These are phyloP conservation scores for Acleris laterana DNA, from an alignment of 2,888 invertebrate species.

Conservation along the genomic window DNA sequence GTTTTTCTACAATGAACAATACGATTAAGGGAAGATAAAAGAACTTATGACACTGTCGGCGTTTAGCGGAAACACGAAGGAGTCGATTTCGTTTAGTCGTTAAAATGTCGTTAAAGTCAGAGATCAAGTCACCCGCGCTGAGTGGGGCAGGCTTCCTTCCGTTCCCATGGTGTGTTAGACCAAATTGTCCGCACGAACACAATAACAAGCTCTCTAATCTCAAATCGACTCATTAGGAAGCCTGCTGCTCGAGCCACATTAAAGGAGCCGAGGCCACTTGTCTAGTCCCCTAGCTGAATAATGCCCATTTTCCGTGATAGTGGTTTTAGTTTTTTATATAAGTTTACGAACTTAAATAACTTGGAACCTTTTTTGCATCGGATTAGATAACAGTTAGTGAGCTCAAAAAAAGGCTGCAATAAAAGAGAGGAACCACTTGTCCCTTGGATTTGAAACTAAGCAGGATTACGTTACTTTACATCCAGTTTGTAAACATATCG, in stretches of 20 bases:
- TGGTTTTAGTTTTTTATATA: not conserved
- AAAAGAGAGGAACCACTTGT: too few relatives aligned
- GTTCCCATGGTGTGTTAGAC: constrained; percentile 41
- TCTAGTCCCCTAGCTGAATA: not conserved
- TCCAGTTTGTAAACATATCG: too few relatives aligned
- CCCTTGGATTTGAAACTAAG: too few relatives aligned
- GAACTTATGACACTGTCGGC: constrained; percentile 18
- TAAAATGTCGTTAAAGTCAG: constrained; percentile 54
- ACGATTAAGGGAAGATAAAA: constrained; percentile 26
- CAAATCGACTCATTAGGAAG: constrained; percentile 30
- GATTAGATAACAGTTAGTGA: too few relatives aligned
- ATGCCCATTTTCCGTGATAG: constrained; percentile 1
- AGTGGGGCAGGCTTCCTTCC: constrained; percentile 41
- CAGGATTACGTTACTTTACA: too few relatives aligned
- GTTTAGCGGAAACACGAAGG: constrained; percentile 12
- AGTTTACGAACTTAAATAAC: too few relatives aligned
- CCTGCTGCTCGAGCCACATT: constrained; percentile 10
- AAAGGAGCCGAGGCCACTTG: constrained; percentile 4
- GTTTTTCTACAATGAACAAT: constrained; percentile 6
- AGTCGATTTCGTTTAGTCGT: constrained; percentile 46
- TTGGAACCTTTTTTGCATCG: too few relatives aligned
- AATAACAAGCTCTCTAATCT: constrained; percentile 29
- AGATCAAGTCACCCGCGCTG: constrained; percentile 44
- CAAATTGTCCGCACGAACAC: constrained; percentile 35
- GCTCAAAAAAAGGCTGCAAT: too few relatives aligned